Percentiles rank a stretch among this genome's conserved stretches.
Evolutionary conservation across 2,888 invertebrate species (phyloP).

Genomic region (Tineola bisselliella): DNA sequence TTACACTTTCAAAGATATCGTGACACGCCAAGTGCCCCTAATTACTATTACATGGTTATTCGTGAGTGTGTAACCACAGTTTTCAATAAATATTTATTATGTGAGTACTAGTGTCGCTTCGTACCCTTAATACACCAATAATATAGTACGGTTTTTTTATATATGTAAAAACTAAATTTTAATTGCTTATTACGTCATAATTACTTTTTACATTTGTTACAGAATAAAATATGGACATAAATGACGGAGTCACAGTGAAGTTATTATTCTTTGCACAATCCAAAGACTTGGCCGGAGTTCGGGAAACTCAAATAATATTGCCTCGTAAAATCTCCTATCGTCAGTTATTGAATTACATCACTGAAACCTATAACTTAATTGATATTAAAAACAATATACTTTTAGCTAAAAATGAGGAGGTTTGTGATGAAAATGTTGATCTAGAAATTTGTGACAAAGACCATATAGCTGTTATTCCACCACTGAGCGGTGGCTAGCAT

Average conservation of each 20-base stretch:
- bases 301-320: constrained; percentile 63
- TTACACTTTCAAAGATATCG: no score
- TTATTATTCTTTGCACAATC: constrained; percentile 92
- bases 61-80: no score
- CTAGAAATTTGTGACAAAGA: constrained; percentile 74
- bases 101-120: no score
- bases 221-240: constrained; percentile 59
- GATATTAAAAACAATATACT: constrained; percentile 76
- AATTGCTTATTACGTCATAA: not conserved
- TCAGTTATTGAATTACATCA: constrained; percentile 70
- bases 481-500: constrained; percentile 87
- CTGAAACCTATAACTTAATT: constrained; percentile 71
- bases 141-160: no score
- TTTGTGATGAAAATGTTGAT: constrained; percentile 65
- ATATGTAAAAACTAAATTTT: no score
- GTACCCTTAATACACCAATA: no score
- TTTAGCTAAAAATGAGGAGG: constrained; percentile 86
- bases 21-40: no score
- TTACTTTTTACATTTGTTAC: constrained; percentile 20
- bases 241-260: constrained; percentile 65
- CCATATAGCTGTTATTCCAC: constrained; percentile 92
- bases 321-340: constrained; percentile 61
- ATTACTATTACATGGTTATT: no score
- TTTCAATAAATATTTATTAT: no score
- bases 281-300: constrained; percentile 79